Base-by-base conservation (phyloP, 2,797 vertebrate species). In the Gymnocypris eckloni region DNA sequence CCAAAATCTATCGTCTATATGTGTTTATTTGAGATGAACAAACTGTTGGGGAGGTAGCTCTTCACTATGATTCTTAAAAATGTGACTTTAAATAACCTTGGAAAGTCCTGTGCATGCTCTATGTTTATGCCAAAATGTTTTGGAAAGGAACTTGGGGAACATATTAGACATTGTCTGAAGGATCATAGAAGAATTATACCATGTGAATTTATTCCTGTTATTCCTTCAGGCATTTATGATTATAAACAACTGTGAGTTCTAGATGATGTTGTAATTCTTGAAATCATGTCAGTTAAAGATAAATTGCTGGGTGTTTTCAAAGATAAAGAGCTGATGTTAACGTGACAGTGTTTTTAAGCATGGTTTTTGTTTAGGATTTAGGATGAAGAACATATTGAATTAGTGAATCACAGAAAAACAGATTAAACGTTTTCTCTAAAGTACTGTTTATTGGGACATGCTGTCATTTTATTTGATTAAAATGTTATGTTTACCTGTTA, bases 171-270 rank as follows among this genome's bases (percentile, higher is more conserved):
- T 79, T 72, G 67, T 85, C 52, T 73, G 56, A 56, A 45, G 41
- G 72, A 52, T 52, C 28, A 37, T 25, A 69, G 73, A 76, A 70
- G 18, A 77, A 77, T 78, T 75, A 59, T 45, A 52, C 15, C 45
- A 78, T 78, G 48, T 69, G 76, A 84, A 84, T 84, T 25, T 72
- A 78, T 81, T 70, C 18, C 20, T 80, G 86, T 59, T 84, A 81
- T 59, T 87, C 41, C 52, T 61, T 43, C 22, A 79, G 39, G 37
- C 84, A 80, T 77, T 80, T 72, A 9, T 15, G 43, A 66, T 61
- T 67, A 77, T 77, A 59, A 88, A 82, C 87, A 79, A 77, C 28
- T 39, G 25, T 78, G 72, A n/a, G 18, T 28, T 81, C 50, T 83
- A 85, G 66, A 78, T 70, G 33, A 72, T 83, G 48, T 16, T 43